Conservation (phyloP, 2,888 invertebrate species). For the Perithous albicinctus region DNA sequence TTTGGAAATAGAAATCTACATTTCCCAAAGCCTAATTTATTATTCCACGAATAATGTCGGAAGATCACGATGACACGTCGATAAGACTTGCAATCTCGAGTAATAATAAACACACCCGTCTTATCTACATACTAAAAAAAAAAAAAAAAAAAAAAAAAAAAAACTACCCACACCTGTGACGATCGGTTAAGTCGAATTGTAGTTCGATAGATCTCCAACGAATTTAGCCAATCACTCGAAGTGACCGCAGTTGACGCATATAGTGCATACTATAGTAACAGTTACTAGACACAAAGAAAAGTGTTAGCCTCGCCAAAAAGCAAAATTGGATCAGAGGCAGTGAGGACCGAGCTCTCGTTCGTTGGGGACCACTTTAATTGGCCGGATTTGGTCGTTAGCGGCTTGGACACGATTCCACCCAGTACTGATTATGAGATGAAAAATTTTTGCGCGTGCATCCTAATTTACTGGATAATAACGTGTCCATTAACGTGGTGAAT, state of each 20-base stretch:
- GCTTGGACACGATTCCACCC: not conserved
- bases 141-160: no score
- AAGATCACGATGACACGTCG: not conserved
- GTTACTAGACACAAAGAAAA: slow-evolving; percentile 67
- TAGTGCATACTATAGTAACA: slow-evolving; percentile 62
- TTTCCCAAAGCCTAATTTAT: not conserved
- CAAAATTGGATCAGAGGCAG: slow-evolving; percentile 72
- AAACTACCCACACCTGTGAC: not conserved
- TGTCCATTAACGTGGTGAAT: not conserved
- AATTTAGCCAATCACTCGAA: slow-evolving; percentile 59
- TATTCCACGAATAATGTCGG: not conserved
- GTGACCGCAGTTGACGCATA: slow-evolving; percentile 61
- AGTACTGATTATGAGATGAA: slow-evolving; percentile 23
- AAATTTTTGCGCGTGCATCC: not conserved
- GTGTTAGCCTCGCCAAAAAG: slow-evolving; percentile 69
- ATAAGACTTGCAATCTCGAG: not conserved
- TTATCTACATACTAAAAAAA: not conserved
- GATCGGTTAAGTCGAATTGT: slow-evolving; percentile 9
- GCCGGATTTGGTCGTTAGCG: slow-evolving; percentile 33
- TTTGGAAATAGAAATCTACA: not conserved
- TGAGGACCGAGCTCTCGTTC: slow-evolving; percentile 71
- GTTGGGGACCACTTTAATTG: slow-evolving; percentile 72
- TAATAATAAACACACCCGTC: slow-evolving; percentile 2
- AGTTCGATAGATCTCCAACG: slow-evolving; percentile 29
- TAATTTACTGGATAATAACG: slow-evolving; percentile 10